Evolutionary conservation across 2,113 vertebrate species (phyloP), one percentile per base, ranked within the genome.

Genomic region (Rhagologus leucostigma): DNA sequence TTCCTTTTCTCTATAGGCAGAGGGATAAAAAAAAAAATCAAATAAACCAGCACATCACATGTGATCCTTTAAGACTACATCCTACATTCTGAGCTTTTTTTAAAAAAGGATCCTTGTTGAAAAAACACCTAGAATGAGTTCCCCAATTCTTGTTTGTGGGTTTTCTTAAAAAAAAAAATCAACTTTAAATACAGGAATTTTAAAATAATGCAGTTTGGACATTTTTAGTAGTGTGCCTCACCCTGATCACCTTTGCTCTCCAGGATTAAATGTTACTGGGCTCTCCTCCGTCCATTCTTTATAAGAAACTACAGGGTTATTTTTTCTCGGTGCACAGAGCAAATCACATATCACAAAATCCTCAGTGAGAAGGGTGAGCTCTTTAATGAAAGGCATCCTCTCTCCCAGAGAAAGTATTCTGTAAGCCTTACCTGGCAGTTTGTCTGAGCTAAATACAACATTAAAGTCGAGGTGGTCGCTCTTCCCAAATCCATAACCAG

Each of bases 331-430:
- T 95, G 83, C 83, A 89, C 33, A 71, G 76, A 83, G 70, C 86
- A 89, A 69, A 88, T 77, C 37, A 77, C 1, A 6, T 86, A 80
- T 55, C 83, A 90, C 63, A 63, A 85, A 91, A 62, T 77, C 75
- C 76, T 92, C 57, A 88, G 89, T 87, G 73, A 94, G 76, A 93
- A 95, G 90, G 81, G 79, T 75, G 83, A 93, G 84, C 77, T 96
- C 93, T 96, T 90, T 84, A 70, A 93, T 93, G 93, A 74, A 90
- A 87, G 42, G 88, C 10, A 57, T 76, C 53, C 64, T 86, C 88
- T 95, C 68, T 92, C 57, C 50, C 95, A 89, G 46, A 81, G 65
- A 88, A 75, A 91, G 78, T 64, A 76, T 82, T 67, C 17, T 46
- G 30, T 33, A 80, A 29, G 6, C 57, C 85, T 94, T 90, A 92